Evolutionary conservation across 2,797 vertebrate species (phyloP).

Genomic region (Phalanger gymnotis): DNA sequence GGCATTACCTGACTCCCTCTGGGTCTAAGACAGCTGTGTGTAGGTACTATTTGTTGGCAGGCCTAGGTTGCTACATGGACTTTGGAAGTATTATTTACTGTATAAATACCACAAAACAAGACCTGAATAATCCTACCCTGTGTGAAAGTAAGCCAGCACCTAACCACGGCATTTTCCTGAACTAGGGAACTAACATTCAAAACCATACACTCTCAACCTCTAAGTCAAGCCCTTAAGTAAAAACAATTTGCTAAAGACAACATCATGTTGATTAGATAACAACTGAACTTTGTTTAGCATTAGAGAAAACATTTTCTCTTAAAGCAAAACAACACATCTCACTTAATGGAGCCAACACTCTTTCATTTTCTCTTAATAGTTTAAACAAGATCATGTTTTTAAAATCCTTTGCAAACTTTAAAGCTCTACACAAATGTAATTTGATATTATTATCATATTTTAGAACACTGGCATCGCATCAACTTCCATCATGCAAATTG

Average conservation of each 20-base stretch:
- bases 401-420: background rate
- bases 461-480: slow-evolving; percentile 13
- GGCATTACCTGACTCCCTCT: background rate
- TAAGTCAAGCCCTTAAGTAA: slow-evolving; percentile 45
- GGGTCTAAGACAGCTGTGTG: slow-evolving; percentile 43
- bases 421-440: background rate
- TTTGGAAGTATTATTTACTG: slow-evolving; percentile 62
- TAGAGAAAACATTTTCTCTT: slow-evolving; percentile 33
- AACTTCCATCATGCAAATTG: slow-evolving; percentile 14
- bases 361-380: slow-evolving; percentile 30
- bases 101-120: slow-evolving; percentile 74
- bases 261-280: slow-evolving; percentile 48
- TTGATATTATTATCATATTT: slow-evolving; percentile 14
- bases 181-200: slow-evolving; percentile 6
- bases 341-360: background rate
- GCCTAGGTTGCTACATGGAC: slow-evolving; percentile 40
- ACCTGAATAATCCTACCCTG: slow-evolving; percentile 36
- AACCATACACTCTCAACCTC: slow-evolving; percentile 57
- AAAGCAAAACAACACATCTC: slow-evolving; percentile 13
- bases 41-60: slow-evolving; percentile 43
- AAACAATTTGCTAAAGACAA: slow-evolving; percentile 54
- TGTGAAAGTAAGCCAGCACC: slow-evolving; percentile 72
- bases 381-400: background rate
- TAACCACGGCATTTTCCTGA: slow-evolving; percentile 45
- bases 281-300: slow-evolving; percentile 28